A percentile compares a stretch with the other conserved stretches of the same genome.
phyloP scores from a whole-genome alignment of 1,140 invertebrate species.

The Drosophila repletoides region DNA sequence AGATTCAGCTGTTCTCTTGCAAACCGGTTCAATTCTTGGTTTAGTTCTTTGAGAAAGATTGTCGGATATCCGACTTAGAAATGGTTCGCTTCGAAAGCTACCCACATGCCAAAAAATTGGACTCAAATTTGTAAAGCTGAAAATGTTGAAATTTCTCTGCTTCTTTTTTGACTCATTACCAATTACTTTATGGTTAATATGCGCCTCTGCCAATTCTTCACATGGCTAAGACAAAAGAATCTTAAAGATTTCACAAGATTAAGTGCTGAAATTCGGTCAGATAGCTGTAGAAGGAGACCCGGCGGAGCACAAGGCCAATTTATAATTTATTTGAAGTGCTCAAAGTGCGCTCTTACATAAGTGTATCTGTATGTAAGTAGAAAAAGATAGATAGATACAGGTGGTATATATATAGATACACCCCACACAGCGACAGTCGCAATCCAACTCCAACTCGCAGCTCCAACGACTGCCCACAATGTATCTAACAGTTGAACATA shows the following conservation, averaged over 20 bases:
- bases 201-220: not conserved
- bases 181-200: no score
- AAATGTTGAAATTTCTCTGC: no score
- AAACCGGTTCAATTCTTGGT: no score
- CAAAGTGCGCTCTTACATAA: constrained; percentile 10
- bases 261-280: constrained; percentile 8
- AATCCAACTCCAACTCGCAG: constrained; percentile 5
- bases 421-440: not conserved
- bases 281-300: constrained; percentile 23
- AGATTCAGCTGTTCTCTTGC: no score
- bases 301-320: constrained; percentile 34
- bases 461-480: constrained; percentile 37
- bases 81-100: no score
- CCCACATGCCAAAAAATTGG: no score
- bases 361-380: not conserved
- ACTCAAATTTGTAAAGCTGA: no score
- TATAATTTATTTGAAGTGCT: constrained; percentile 18
- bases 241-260: constrained; percentile 7
- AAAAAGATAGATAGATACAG: not conserved
- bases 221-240: not conserved
- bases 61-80: no score
- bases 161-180: no score
- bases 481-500: constrained; percentile 18
- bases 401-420: constrained; percentile 1
- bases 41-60: no score